Conservation (phyloP, 2,113 vertebrate species). For the Dermatemys mawii region DNA sequence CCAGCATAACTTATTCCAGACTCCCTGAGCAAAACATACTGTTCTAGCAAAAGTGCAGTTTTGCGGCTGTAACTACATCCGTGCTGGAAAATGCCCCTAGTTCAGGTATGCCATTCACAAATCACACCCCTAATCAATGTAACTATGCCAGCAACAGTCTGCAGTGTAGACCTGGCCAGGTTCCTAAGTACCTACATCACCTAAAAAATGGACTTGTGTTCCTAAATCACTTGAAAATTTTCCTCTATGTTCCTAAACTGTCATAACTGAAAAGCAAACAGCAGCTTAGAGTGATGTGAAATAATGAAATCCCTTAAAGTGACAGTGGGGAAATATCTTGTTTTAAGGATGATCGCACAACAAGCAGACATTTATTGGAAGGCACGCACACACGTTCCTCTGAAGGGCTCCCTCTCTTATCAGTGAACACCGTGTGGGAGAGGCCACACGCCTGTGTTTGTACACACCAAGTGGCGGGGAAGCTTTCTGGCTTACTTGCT, state of each 20-base stretch:
- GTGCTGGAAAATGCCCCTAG: background rate
- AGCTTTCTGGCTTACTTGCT: background rate
- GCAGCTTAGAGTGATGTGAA: fast-evolving
- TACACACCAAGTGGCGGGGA: background rate
- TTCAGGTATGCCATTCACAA: background rate
- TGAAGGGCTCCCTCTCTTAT: background rate
- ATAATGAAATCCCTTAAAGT: background rate
- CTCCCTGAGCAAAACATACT: background rate
- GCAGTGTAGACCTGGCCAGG: background rate
- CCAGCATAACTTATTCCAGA: background rate
- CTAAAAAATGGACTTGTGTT: background rate
- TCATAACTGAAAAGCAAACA: background rate
- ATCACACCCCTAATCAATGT: background rate
- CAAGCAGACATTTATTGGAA: background rate
- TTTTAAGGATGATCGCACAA: background rate
- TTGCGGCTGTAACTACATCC: background rate
- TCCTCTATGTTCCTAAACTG: background rate
- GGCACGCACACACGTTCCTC: fast-evolving
- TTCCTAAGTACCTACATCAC: fast-evolving
- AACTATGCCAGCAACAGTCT: background rate
- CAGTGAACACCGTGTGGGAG: background rate
- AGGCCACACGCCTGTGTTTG: background rate
- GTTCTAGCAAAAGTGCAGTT: background rate
- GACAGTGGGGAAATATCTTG: background rate
- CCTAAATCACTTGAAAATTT: constrained; percentile 17